Percentiles rank a stretch among this genome's conserved stretches.
These are phyloP conservation scores for Cheiracanthium punctorium DNA, from an alignment of 2,888 invertebrate genomes.

Conservation along the genomic window DNA sequence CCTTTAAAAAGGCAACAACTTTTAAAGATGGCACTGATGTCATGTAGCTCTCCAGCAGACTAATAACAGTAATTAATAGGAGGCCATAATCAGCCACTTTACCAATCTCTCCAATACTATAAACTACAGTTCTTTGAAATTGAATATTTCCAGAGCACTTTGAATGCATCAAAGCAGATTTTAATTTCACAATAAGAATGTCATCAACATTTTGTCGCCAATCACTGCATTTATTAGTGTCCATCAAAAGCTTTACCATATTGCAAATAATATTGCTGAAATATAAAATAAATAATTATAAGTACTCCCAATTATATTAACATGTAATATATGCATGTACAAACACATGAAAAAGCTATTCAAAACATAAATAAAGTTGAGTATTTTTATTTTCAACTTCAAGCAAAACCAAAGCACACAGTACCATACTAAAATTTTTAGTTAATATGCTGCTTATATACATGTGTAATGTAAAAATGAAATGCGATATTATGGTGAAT, in stretches of 20 bases:
- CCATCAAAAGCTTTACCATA: constrained; percentile 15
- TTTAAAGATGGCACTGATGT: constrained; percentile 47
- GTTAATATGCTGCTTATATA: no score
- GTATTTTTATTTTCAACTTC: no score
- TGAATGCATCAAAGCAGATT: constrained; percentile 43
- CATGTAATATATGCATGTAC: no score
- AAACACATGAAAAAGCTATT: no score
- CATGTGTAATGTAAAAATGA: no score
- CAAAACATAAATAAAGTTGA: no score
- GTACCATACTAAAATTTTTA: no score
- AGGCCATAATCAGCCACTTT: constrained; percentile 49
- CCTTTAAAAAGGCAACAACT: constrained; percentile 47
- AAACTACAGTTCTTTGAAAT: constrained; percentile 51
- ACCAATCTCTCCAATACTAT: constrained; percentile 58
- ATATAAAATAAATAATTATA: no score
- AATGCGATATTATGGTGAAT: no score
- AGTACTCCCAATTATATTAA: no score
- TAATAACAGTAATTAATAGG: constrained; percentile 53
- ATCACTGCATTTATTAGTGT: not conserved
- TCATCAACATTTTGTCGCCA: constrained; percentile 17
- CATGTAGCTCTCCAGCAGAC: constrained; percentile 55
- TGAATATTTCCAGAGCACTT: constrained; percentile 38
- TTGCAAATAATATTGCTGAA: constrained; percentile 36
- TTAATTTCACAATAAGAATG: constrained; percentile 40
- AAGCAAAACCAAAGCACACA: no score